Percentiles rank a stretch among this genome's conserved stretches.
Conservation (phyloP, 1,140 invertebrate species). For the Cheumatopsyche charites region DNA sequence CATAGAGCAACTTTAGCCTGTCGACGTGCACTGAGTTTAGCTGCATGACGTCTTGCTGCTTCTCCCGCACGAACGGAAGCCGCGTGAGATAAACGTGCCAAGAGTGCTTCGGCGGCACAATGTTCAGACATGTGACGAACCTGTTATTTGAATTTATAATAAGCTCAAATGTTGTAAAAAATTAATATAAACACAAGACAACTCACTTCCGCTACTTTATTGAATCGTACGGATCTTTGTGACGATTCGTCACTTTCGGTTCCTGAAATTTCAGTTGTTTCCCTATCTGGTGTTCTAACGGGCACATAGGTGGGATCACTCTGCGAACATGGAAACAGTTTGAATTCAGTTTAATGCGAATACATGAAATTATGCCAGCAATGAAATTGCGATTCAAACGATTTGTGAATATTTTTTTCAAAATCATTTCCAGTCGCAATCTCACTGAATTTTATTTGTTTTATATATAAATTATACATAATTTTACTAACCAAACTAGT, state of each 20-base stretch:
- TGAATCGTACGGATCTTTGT: conserved; percentile 76
- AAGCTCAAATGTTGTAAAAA: conserved; percentile 15
- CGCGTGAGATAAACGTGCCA: conserved; percentile 84
- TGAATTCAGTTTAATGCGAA: no score
- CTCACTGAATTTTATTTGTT: conserved; percentile 3
- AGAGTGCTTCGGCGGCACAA: conserved; percentile 82
- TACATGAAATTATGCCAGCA: not conserved
- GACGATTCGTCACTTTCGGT: conserved; percentile 86
- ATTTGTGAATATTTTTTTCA: no score
- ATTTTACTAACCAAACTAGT: conserved; percentile 62
- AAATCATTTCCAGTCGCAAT: no score
- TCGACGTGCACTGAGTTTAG: conserved; percentile 72
- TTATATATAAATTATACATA: conserved; percentile 34
- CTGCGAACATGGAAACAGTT: conserved; percentile 57
- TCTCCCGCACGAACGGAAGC: conserved; percentile 76
- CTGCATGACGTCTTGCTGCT: conserved; percentile 68
- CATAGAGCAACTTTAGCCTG: conserved; percentile 76
- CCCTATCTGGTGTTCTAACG: conserved; percentile 73
- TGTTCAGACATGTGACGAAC: conserved; percentile 80
- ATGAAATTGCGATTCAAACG: conserved; percentile 31
- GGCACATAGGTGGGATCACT: conserved; percentile 85
- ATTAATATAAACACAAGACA: not conserved
- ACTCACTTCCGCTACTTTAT: conserved; percentile 75
- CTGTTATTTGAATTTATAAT: conserved; percentile 23
- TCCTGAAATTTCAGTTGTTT: conserved; percentile 63